Conservation (phyloP, 2,797 vertebrate species). For the Phrynocephalus guinanensis region DNA sequence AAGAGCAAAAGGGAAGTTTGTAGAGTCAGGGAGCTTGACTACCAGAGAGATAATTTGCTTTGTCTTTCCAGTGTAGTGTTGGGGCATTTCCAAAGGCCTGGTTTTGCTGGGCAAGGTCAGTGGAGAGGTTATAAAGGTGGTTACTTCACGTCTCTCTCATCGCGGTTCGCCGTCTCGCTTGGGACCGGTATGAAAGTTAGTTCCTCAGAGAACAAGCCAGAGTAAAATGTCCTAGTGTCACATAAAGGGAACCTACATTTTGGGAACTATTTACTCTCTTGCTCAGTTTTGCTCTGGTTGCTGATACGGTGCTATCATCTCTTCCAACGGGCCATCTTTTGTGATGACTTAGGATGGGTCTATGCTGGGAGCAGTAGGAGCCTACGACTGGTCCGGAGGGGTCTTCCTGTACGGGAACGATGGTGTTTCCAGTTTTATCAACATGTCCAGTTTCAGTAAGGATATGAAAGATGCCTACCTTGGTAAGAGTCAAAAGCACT, state of each 20-base stretch:
- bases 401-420: constrained; percentile 48
- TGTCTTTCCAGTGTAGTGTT: not conserved
- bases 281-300: not conserved
- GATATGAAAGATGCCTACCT: constrained; percentile 75
- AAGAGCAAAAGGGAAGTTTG: not conserved
- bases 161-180: no score
- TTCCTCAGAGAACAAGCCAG: not conserved
- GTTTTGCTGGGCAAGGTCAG: not conserved
- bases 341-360: constrained; percentile 52
- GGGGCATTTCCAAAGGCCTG: not conserved
- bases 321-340: not conserved
- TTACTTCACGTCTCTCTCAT: no score
- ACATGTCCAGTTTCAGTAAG: constrained; percentile 51
- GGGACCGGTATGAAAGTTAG: no score
- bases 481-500: constrained; percentile 59
- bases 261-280: not conserved
- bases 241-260: not conserved
- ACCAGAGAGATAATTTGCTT: not conserved
- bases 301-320: not conserved
- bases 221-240: not conserved
- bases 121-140: no score
- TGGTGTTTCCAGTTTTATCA: constrained; percentile 59
- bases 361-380: constrained; percentile 71
- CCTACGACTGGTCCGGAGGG: constrained; percentile 76
- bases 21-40: not conserved